phyloP scores from a whole-genome alignment of 2,113 vertebrate species.

The Megaceryle maxima region DNA sequence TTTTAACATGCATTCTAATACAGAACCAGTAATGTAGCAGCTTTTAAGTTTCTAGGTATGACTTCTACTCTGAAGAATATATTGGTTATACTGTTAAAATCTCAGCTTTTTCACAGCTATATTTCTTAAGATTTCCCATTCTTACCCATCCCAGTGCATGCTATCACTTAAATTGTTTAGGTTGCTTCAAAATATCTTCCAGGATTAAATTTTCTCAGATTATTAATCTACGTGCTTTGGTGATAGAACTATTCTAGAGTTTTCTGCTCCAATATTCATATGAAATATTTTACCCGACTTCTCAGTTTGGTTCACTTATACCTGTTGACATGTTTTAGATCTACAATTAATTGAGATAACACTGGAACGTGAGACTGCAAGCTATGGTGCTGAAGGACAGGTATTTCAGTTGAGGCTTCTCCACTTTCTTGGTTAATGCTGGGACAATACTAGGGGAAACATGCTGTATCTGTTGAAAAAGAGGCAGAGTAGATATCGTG shows the following conservation, averaged over 20 bases:
- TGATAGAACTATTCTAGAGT: neutral
- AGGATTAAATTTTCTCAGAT: neutral
- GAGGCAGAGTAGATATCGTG: neutral
- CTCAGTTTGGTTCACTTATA: neutral
- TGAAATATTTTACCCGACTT: neutral
- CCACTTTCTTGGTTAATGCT: neutral
- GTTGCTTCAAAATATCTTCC: neutral
- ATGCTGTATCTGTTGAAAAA: neutral
- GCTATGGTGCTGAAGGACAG: neutral
- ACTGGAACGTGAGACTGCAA: neutral
- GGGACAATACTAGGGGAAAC: neutral
- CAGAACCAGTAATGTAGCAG: neutral
- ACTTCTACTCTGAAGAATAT: neutral
- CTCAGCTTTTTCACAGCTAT: neutral
- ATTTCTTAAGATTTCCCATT: neutral
- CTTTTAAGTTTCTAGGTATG: neutral
- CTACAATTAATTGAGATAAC: neutral
- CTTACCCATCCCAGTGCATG: neutral
- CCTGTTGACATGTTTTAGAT: neutral
- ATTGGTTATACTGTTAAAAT: neutral
- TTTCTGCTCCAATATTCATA: neutral
- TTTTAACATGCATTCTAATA: neutral
- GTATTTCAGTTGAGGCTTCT: neutral
- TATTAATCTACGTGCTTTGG: neutral
- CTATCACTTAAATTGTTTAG: neutral